A percentile compares a stretch with the other conserved stretches of the same genome.
Conservation (phyloP, 2,888 invertebrate genomes). For the Deroplatys truncata region DNA sequence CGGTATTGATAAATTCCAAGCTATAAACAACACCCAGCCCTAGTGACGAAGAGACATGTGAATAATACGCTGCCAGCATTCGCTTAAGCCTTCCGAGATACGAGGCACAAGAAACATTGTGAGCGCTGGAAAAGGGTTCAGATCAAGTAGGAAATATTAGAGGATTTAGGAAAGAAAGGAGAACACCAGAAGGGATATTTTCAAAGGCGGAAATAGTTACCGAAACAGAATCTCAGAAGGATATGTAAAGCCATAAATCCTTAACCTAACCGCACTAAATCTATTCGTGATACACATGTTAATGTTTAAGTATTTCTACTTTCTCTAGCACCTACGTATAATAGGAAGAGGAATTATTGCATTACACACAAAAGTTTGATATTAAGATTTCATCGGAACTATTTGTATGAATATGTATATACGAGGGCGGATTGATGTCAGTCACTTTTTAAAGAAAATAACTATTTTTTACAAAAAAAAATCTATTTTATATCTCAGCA, state of each 20-base stretch:
- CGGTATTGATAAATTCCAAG: conserved; percentile 11
- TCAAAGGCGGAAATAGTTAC: not conserved
- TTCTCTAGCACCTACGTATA: too few relatives aligned
- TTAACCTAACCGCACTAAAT: too few relatives aligned
- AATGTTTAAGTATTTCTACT: too few relatives aligned
- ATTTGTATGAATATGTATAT: too few relatives aligned
- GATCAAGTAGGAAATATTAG: not conserved
- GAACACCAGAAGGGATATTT: not conserved
- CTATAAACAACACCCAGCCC: not conserved
- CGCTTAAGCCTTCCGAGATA: not conserved
- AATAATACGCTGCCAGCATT: not conserved
- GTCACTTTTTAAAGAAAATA: too few relatives aligned
- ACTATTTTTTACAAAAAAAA: too few relatives aligned
- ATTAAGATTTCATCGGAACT: too few relatives aligned
- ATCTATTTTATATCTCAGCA: too few relatives aligned
- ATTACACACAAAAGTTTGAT: too few relatives aligned
- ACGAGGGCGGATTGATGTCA: too few relatives aligned
- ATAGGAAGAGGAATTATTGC: too few relatives aligned
- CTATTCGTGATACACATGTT: too few relatives aligned
- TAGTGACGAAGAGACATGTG: not conserved
- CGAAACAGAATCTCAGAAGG: not conserved
- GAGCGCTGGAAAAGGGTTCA: not conserved
- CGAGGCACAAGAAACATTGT: not conserved
- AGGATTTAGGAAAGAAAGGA: not conserved
- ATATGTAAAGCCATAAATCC: not conserved